Percentiles rank a stretch among this genome's conserved stretches.
Evolutionary conservation across 2,797 vertebrate genomes (phyloP).

Genomic region (Arnoldichthys spilopterus): DNA sequence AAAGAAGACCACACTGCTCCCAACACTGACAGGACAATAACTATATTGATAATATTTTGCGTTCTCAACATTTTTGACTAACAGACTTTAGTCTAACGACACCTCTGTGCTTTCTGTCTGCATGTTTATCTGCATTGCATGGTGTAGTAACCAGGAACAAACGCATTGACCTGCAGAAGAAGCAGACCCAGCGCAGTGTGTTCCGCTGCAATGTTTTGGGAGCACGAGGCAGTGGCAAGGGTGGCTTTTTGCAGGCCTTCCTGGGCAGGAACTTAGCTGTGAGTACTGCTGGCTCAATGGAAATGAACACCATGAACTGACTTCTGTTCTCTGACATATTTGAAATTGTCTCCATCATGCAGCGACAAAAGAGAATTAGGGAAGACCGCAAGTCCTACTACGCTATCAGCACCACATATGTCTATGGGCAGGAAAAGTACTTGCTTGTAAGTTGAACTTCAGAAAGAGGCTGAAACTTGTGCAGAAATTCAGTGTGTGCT

Average conservation of each 20-base stretch:
- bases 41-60: no score
- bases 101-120: background rate
- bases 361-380: slow-evolving; percentile 88
- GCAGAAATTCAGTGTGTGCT: background rate
- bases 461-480: background rate
- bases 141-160: slow-evolving; percentile 93
- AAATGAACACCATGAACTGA: background rate
- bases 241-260: slow-evolving; percentile 91
- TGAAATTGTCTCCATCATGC: slow-evolving; percentile 53
- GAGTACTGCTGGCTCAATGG: slow-evolving; percentile 55
- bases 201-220: slow-evolving; percentile 95
- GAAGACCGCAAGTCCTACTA: slow-evolving; percentile 95
- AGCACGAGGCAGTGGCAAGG: slow-evolving; percentile 88
- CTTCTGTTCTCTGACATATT: background rate
- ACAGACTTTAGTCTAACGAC: no score
- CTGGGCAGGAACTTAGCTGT: slow-evolving; percentile 90
- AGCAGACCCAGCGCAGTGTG: slow-evolving; percentile 95
- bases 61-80: no score
- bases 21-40: no score
- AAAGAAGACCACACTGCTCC: no score
- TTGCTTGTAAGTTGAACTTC: slow-evolving; percentile 85
- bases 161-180: slow-evolving; percentile 97
- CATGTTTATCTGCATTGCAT: background rate
- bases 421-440: slow-evolving; percentile 98
- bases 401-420: slow-evolving; percentile 94